Base-by-base conservation (phyloP, 1,140 invertebrate species). In the Drosophila lini region DNA sequence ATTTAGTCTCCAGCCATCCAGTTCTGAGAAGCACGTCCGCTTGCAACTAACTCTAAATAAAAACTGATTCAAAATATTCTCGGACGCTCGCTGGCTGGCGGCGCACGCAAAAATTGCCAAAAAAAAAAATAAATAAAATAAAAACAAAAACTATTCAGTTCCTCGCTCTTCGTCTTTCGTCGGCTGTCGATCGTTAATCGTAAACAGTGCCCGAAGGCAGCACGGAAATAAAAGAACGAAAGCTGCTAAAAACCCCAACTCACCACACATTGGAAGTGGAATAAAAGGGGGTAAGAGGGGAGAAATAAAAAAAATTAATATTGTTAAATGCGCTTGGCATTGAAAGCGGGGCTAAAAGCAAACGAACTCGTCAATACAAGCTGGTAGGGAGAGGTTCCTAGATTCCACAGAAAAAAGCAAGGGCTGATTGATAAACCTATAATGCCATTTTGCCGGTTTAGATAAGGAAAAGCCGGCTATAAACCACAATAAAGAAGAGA, bases 1-100 rank as follows among this genome's bases (percentile, higher is more conserved):
- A 61, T 80, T 89, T 84, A 65, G 81, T 91, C 82, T 92, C 92
- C 92, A 92, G 92, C 92, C 92, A 92, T 92, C 91, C 86, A 92
- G 89, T 86, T 79, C 4, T 65, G 75, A 81, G 78, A 80, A 81
- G 78, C 86, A 90, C 85, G 81, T 92, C 91, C 88, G 84, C 88
- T 90, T 84, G 76, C 85, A 82, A 84, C 88, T 91, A 92, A 91
- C 80, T 91, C 91, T 91, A 91, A 90, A 83, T 90, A 73, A 83
- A 86, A 91, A 90, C 91, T 91, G 71, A 75, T 38, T 28, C 34
- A 31, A 86, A 80, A 71, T 57, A 78, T 77, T 80, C 73, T 90
- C 74, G 48, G 36, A 38, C 52, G 52, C 52, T 38, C 34, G 50
- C 31, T 22, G 16, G 45, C 80, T 69, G 7, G 41, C 41, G 48